Evolutionary conservation across 1,140 invertebrate species (phyloP).

Genomic region (Mactra quadrangularis): DNA sequence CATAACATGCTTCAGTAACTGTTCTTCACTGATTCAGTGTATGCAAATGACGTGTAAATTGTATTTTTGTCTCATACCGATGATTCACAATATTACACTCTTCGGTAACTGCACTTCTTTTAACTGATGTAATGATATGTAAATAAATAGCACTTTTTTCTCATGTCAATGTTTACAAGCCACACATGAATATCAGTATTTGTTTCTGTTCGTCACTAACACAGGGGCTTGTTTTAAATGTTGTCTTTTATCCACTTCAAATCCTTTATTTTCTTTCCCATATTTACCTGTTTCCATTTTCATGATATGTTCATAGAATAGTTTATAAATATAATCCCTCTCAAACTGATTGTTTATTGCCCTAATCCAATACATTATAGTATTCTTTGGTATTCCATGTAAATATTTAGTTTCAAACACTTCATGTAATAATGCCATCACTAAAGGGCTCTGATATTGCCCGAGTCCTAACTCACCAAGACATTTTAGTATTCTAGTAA

Average conservation of each 20-base stretch:
- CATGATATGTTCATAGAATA: neutral
- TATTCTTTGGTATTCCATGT: neutral
- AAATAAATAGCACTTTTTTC: no score
- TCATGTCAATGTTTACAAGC: no score
- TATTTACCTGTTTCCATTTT: slow-evolving; percentile 1
- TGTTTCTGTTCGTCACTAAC: no score
- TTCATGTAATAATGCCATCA: slow-evolving; percentile 25
- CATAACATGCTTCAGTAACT: no score
- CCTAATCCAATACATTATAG: slow-evolving; percentile 2
- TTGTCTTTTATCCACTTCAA: neutral
- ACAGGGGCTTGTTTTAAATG: no score
- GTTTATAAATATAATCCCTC: slow-evolving; percentile 28
- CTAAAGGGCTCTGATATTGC: slow-evolving; percentile 14
- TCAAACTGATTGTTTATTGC: slow-evolving; percentile 19
- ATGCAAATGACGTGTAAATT: no score
- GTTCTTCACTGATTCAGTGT: no score
- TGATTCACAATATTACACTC: no score
- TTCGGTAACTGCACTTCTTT: no score
- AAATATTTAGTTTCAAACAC: slow-evolving; percentile 18
- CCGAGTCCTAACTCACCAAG: slow-evolving; percentile 9
- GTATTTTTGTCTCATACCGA: no score
- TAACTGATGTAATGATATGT: no score
- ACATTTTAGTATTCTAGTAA: slow-evolving; percentile 28
- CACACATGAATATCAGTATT: no score
- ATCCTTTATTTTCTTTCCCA: slow-evolving; percentile 6